Percentiles rank a stretch among this genome's conserved stretches.
These are phyloP conservation scores for Antechinus flavipes DNA, from an alignment of 2,113 vertebrate genomes.

Conservation along the genomic window DNA sequence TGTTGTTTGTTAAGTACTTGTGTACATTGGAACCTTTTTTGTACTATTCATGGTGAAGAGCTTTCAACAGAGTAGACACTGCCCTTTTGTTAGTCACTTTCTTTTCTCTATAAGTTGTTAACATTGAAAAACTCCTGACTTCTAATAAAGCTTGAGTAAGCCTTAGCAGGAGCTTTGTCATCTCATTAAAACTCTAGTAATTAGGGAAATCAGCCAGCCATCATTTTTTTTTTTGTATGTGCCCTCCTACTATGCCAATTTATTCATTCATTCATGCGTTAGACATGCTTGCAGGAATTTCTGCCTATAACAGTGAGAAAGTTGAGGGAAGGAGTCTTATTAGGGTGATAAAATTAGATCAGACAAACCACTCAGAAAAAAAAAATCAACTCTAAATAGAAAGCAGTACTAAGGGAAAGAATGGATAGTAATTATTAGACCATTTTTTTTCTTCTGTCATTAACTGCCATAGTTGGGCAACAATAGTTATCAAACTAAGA, in stretches of 20 bases:
- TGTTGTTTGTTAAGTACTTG: background rate
- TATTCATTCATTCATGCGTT: constrained; percentile 57
- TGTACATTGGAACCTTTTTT: constrained; percentile 7
- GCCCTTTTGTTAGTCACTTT: constrained; percentile 22
- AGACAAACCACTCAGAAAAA: constrained; percentile 51
- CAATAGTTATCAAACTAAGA: background rate
- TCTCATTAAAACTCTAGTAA: constrained; percentile 52
- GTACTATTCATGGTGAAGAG: background rate
- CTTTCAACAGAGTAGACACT: background rate
- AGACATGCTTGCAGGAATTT: constrained; percentile 56
- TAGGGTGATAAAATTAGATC: constrained; percentile 64
- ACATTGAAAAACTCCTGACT: constrained; percentile 53
- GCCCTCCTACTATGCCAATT: constrained; percentile 45
- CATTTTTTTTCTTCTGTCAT: background rate
- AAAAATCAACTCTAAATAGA: constrained; percentile 13
- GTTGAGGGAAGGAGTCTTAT: constrained; percentile 43
- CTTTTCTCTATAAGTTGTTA: constrained; percentile 32
- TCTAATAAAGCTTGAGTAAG: constrained; percentile 62
- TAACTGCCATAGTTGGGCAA: background rate
- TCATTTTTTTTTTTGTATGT: constrained; percentile 33
- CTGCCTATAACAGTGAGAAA: constrained; percentile 45
- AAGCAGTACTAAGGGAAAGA: constrained; percentile 34
- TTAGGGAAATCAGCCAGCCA: constrained; percentile 64
- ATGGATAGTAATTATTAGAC: constrained; percentile 1
- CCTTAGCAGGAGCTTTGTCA: constrained; percentile 45